Conservation (phyloP, 2,113 vertebrate genomes). For the Limnothrissa miodon region DNA sequence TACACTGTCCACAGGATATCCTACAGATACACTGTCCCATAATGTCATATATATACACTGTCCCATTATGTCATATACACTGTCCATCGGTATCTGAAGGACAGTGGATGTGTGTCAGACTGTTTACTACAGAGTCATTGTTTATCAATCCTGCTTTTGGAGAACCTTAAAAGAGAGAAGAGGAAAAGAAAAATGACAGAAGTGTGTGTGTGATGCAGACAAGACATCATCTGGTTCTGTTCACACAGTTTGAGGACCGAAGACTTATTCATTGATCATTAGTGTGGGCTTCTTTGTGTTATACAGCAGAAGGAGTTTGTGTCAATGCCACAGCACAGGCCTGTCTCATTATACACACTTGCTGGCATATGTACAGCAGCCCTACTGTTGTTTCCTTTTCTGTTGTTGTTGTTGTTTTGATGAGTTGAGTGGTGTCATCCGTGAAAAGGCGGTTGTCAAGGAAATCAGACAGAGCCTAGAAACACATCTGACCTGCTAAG, state of each 20-base stretch:
- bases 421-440: too few relatives aligned
- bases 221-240: background rate
- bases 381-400: too few relatives aligned
- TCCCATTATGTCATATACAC: too few relatives aligned
- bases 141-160: background rate
- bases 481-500: too few relatives aligned
- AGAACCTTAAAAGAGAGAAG: background rate
- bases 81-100: background rate
- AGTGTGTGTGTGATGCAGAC: too few relatives aligned
- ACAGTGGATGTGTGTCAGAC: background rate
- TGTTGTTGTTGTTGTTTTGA: too few relatives aligned
- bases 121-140: background rate
- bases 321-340: background rate
- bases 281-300: background rate
- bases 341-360: background rate
- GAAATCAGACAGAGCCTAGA: too few relatives aligned
- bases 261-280: background rate
- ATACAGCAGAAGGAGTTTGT: background rate
- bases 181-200: background rate
- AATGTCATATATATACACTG: too few relatives aligned
- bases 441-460: too few relatives aligned
- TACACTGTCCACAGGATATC: too few relatives aligned
- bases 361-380: too few relatives aligned
- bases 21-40: too few relatives aligned
- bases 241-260: background rate